A percentile compares a stretch with the other conserved stretches of the same genome.
phyloP scores from a whole-genome alignment of 2,113 vertebrate species.

The Podarcis cretensis region DNA sequence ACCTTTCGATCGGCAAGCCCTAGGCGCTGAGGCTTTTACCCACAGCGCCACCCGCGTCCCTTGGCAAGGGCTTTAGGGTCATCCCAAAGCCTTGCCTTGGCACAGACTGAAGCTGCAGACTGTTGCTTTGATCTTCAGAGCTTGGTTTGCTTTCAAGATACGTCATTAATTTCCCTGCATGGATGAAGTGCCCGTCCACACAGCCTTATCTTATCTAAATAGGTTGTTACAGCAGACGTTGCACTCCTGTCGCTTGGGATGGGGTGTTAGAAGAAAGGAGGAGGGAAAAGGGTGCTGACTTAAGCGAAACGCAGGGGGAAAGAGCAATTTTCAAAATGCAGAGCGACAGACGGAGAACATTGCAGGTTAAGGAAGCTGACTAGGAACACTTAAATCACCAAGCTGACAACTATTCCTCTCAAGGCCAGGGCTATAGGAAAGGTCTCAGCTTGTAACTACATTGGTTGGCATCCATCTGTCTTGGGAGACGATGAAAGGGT shows the following conservation, averaged over 20 bases:
- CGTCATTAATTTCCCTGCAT: neutral
- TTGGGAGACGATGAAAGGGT: no score
- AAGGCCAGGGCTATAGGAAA: neutral
- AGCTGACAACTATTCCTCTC: neutral
- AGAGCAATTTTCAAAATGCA: slow-evolving; percentile 27
- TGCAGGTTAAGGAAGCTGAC: no score
- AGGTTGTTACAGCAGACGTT: neutral
- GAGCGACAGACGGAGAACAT: neutral
- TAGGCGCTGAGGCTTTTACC: no score
- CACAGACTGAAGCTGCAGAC: neutral
- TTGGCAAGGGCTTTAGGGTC: neutral
- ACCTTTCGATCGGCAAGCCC: no score
- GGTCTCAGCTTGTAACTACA: neutral
- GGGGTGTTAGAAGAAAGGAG: neutral
- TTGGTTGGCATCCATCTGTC: no score
- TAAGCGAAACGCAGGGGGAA: neutral
- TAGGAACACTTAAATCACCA: accelerated
- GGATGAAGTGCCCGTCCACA: neutral
- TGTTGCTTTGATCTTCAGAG: slow-evolving; percentile 37
- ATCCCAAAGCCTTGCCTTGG: neutral
- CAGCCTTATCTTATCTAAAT: neutral
- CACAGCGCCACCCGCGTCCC: no score
- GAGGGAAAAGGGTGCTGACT: neutral
- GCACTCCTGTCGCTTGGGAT: neutral
- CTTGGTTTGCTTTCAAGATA: slow-evolving; percentile 44